Percentiles rank a stretch among this genome's conserved stretches.
phyloP scores from a whole-genome alignment of 2,113 vertebrate genomes.

The Tangachromis dhanisi region DNA sequence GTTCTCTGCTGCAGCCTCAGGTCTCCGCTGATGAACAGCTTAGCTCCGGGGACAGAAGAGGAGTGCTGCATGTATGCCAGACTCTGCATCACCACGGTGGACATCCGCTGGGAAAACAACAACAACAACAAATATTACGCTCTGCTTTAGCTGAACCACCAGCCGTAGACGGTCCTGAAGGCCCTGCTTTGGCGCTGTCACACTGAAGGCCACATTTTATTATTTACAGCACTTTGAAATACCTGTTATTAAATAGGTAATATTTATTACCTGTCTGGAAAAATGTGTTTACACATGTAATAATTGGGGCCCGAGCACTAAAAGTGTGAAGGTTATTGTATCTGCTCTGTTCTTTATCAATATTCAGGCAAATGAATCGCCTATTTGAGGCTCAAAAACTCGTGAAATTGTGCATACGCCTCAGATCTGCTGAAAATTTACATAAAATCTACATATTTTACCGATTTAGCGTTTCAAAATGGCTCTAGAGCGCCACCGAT shows the following conservation, averaged over 20 bases:
- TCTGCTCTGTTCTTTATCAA: neutral
- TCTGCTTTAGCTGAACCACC: neutral
- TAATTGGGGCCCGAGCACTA: fast-evolving
- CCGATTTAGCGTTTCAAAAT: neutral
- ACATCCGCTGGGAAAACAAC: constrained; percentile 79
- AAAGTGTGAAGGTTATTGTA: neutral
- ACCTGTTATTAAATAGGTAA: neutral
- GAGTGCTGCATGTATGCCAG: constrained; percentile 85
- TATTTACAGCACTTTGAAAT: neutral
- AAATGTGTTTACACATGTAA: neutral
- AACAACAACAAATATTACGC: neutral
- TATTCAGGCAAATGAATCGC: neutral
- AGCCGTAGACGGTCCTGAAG: fast-evolving
- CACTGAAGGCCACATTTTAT: neutral
- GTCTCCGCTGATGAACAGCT: constrained; percentile 81
- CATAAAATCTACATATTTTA: neutral
- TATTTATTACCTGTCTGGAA: neutral
- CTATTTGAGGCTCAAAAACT: neutral
- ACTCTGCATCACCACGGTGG: constrained; percentile 89
- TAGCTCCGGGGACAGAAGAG: constrained; percentile 80
- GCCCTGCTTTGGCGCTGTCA: fast-evolving
- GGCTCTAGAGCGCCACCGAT: neutral
- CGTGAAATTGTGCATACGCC: neutral
- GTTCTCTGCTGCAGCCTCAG: constrained; percentile 84
- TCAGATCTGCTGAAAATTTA: neutral